Evolutionary conservation across 2,113 vertebrate genomes (phyloP).

Genomic region (Morone saxatilis): DNA sequence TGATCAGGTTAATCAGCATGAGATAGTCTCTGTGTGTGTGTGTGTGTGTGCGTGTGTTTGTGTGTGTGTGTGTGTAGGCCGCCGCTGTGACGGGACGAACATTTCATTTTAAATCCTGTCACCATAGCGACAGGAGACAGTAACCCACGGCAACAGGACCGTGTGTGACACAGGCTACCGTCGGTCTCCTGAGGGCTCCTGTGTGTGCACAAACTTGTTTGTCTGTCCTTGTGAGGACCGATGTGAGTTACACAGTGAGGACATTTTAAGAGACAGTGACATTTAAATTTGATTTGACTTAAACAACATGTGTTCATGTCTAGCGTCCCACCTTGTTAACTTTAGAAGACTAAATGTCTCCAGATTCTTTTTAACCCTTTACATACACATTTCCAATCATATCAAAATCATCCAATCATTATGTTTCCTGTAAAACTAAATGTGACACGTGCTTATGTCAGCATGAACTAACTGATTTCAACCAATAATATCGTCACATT

Average conservation of each 20-base stretch:
- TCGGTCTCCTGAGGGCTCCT: constrained; percentile 10
- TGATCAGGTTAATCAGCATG: neutral
- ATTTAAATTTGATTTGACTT: no score
- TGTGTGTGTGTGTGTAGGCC: neutral
- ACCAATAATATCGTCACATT: no score
- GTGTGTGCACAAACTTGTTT: neutral
- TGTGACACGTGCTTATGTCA: no score
- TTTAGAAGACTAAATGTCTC: no score
- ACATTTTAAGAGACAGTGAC: no score
- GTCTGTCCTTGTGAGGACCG: neutral
- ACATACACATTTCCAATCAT: no score
- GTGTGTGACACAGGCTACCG: constrained; percentile 18
- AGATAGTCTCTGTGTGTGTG: neutral
- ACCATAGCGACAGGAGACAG: constrained; percentile 63
- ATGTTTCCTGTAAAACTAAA: no score
- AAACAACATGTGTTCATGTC: no score
- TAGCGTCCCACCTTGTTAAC: no score
- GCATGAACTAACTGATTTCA: no score
- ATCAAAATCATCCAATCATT: no score
- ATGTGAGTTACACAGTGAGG: neutral
- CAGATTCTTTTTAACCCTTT: no score
- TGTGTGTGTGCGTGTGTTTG: constrained; percentile 20
- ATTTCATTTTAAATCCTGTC: constrained; percentile 46
- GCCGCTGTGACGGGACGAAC: neutral
- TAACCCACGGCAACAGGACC: constrained; percentile 60